Evolutionary conservation across 2,113 vertebrate species (phyloP).

Genomic region (Indri indri): DNA sequence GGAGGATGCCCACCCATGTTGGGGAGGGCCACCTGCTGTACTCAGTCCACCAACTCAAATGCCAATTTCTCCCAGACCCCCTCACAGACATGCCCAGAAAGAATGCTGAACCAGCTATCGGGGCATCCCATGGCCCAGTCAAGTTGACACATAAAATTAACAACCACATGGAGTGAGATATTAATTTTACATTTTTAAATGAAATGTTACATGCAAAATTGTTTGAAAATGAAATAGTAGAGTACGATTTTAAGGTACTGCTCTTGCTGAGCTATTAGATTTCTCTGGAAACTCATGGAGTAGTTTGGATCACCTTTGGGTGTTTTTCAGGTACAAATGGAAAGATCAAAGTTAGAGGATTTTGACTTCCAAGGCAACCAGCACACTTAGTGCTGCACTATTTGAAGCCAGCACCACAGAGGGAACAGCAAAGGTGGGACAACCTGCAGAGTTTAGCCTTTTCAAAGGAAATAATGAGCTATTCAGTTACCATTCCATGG

Average conservation of each 20-base stretch:
- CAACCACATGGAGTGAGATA: background rate
- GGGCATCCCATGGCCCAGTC: background rate
- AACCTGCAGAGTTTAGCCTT: slow-evolving; percentile 25
- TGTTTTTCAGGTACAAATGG: background rate
- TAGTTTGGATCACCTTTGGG: background rate
- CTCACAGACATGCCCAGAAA: background rate
- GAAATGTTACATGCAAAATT: background rate
- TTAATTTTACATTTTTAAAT: slow-evolving; percentile 11
- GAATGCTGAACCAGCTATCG: background rate
- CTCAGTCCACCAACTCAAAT: background rate
- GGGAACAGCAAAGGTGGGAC: slow-evolving; percentile 10
- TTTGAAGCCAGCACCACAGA: background rate
- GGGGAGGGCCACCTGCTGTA: background rate
- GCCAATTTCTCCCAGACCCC: no score
- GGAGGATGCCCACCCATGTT: background rate
- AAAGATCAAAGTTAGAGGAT: slow-evolving; percentile 10
- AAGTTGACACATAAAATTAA: background rate
- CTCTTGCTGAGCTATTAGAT: background rate
- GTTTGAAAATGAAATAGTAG: background rate
- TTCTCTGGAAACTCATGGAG: background rate
- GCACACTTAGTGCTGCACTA: slow-evolving; percentile 20
- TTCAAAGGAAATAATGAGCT: slow-evolving; percentile 69
- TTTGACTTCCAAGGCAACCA: slow-evolving; percentile 28
- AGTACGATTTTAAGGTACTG: background rate
- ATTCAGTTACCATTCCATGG: background rate